Evolutionary conservation across 2,888 invertebrate genomes (phyloP), one percentile per base, ranked within the genome.

Genomic region (Ophioninae sp.): DNA sequence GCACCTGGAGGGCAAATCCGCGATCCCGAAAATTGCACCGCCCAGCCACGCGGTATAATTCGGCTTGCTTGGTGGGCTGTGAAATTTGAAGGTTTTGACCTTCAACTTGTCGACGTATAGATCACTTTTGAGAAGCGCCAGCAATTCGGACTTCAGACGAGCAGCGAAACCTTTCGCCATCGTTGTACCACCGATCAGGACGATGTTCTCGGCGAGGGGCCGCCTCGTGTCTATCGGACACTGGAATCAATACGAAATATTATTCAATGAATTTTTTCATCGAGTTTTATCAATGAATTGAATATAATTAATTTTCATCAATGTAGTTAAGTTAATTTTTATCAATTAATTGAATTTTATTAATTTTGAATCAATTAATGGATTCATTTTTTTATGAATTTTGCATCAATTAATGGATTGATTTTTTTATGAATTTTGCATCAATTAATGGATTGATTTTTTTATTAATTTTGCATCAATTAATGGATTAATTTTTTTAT

Each of bases 11-110:
- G 95, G 94, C 51, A 97, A 93, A 82, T 96, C 94, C 1, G 97
- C 96, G 56, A 96, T 95, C 67, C 97, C 96, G 91, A 96, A 96
- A 86, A 97, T 95, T 9, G 97, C 95, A 77, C 96, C 96, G 92
- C 98, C 98, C 41, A 97, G 93, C 98, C 99, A 99, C 59, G 97
- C 96, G 13, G 95, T 95, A 90, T 96, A 96, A 94, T 98, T 98
- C 79, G 95, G 95, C 91, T 96, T 96, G 51, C 96, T 95, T 20
- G 98, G 97, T 58, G 96, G 94, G 3, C 93, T 93, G 93, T 98
- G 98, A 92, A 98, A 97, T 93, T 96, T 96, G 91, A 98, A 96
- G 39, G 93, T 94, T 78, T 94, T 94, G 30, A 96, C 90, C 85
- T 95, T 95, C 63, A 97, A 93, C 85, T 94, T 94, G 0, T 94